Evolutionary conservation across 2,888 invertebrate genomes (phyloP).

Genomic region (Scrobipalpa costella): DNA sequence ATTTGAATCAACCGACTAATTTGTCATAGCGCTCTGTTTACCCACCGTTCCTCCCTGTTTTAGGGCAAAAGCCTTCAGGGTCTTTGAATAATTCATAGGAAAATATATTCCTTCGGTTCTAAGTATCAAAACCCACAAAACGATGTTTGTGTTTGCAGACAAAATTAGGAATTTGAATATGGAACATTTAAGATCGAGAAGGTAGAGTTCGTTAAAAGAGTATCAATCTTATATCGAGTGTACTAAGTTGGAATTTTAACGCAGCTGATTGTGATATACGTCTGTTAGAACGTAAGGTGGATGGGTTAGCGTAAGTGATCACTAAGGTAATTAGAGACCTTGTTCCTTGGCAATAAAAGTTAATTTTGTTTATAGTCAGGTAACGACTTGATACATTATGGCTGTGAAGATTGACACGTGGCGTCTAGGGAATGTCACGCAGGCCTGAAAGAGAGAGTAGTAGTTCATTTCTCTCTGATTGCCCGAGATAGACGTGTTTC

Average conservation of each 20-base stretch:
- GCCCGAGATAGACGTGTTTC: conserved; percentile 67
- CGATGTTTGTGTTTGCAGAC: conserved; percentile 38
- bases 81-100: conserved; percentile 18
- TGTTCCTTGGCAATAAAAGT: conserved; percentile 57
- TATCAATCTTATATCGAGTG: conserved; percentile 40
- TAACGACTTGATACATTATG: conserved; percentile 62
- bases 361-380: conserved; percentile 56
- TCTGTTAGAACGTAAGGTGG: conserved; percentile 29
- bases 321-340: conserved; percentile 59
- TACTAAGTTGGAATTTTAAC: conserved; percentile 45
- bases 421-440: conserved; percentile 60
- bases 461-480: conserved; percentile 54
- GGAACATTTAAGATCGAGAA: conserved; percentile 44
- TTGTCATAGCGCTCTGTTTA: conserved; percentile 44
- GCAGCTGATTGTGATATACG: conserved; percentile 33
- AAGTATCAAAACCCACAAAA: conserved; percentile 43
- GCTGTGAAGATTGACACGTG: conserved; percentile 64
- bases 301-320: conserved; percentile 37
- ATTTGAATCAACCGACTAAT: conserved; percentile 60
- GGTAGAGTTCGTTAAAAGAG: conserved; percentile 35
- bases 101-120: conserved; percentile 3
- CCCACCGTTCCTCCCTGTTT: conserved; percentile 16
- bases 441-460: conserved; percentile 54
- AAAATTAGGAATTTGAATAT: conserved; percentile 51
- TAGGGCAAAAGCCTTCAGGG: conserved; percentile 6